Percentiles rank a stretch among this genome's conserved stretches.
Conservation (phyloP, 2,888 invertebrate genomes). For the Blastobasis adustella region DNA sequence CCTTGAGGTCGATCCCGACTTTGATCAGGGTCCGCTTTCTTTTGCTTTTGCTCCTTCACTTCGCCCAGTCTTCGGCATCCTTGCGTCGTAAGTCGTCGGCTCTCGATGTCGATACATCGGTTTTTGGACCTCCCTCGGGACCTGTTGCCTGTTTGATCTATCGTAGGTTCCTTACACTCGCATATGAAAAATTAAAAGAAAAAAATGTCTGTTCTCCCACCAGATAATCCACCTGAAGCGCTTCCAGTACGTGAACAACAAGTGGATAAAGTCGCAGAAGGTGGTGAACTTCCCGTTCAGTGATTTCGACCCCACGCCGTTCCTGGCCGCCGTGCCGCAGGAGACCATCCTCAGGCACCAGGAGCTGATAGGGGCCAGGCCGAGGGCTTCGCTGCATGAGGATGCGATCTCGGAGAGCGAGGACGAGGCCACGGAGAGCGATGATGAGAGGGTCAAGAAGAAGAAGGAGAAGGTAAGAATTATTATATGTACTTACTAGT, state of each 20-base stretch:
- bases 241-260: constrained; percentile 91
- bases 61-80: too few relatives aligned
- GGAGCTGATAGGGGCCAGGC: constrained; percentile 51
- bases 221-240: constrained; percentile 94
- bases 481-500: too few relatives aligned
- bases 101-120: too few relatives aligned
- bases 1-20: too few relatives aligned
- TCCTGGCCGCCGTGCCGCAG: constrained; percentile 87
- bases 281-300: constrained; percentile 92
- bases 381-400: constrained; percentile 7
- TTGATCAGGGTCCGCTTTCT: too few relatives aligned
- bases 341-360: constrained; percentile 81
- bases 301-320: constrained; percentile 90
- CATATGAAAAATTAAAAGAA: neutral
- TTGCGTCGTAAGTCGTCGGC: too few relatives aligned
- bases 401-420: constrained; percentile 40
- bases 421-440: constrained; percentile 16
- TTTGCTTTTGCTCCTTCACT: too few relatives aligned
- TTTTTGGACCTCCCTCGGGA: too few relatives aligned
- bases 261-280: constrained; percentile 96
- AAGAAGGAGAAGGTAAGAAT: too few relatives aligned
- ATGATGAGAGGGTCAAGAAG: too few relatives aligned
- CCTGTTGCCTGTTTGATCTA: too few relatives aligned
- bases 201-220: constrained; percentile 3
- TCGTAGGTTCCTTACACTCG: neutral